Percentiles rank a stretch among this genome's conserved stretches.
phyloP scores from a whole-genome alignment of 2,888 invertebrate species.

The Agonopterix alstromeriana region DNA sequence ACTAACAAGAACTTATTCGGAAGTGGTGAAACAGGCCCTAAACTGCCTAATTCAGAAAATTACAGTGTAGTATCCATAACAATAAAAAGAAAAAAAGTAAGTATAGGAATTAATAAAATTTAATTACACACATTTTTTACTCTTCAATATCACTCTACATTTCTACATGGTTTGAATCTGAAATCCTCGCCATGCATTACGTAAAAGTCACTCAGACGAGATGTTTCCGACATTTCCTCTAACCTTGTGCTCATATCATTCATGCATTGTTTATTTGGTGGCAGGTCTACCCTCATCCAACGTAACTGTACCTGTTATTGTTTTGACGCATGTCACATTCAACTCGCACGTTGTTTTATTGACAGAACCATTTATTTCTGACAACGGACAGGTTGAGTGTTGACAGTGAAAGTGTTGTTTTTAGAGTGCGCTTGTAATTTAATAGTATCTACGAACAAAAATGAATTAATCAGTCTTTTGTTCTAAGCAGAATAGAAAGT shows the following conservation, averaged over 20 bases:
- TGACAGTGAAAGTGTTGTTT: neutral
- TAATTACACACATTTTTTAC: too few species aligned
- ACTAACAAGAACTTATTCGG: too few species aligned
- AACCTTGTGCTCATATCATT: neutral
- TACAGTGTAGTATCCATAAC: too few species aligned
- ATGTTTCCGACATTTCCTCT: slow-evolving; percentile 3
- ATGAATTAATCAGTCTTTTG: neutral
- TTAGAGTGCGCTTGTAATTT: neutral
- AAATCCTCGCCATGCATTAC: neutral
- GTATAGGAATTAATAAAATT: too few species aligned
- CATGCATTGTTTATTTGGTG: neutral
- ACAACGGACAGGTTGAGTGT: neutral
- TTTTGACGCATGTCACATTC: slow-evolving; percentile 17
- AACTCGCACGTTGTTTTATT: neutral
- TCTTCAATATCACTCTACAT: too few species aligned
- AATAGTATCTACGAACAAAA: neutral
- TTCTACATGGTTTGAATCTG: too few species aligned
- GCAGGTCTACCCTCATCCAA: neutral
- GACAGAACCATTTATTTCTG: neutral
- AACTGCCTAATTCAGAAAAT: too few species aligned
- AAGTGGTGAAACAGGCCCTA: too few species aligned
- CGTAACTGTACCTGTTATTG: slow-evolving; percentile 2
- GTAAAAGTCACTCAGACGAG: neutral
- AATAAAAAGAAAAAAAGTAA: too few species aligned
- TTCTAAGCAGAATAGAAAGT: neutral